A percentile compares a stretch with the other conserved stretches of the same genome.
Evolutionary conservation across 30 jellyfish, hydroid and myxozoan genomes (phyloP).

Genomic region (Sanderia malayensis): DNA sequence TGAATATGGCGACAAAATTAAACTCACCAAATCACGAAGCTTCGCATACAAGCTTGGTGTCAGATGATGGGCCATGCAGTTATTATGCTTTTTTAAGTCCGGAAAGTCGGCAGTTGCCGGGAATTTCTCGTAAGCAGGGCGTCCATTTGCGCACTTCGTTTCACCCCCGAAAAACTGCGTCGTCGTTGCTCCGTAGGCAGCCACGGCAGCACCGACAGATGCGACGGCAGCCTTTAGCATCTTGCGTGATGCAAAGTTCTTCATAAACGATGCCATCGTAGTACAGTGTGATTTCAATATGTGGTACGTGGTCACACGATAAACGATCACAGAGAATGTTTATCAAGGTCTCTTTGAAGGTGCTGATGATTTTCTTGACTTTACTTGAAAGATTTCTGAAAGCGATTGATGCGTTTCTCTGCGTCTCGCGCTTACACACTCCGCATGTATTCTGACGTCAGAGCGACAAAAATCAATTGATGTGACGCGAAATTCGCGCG

Average conservation of each 20-base stretch:
- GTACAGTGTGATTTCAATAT: no score
- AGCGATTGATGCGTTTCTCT: not conserved
- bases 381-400: not conserved
- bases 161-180: not conserved
- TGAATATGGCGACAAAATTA: no score
- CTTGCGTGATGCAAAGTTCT: not conserved
- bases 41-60: constrained; percentile 49
- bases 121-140: constrained; percentile 54
- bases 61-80: constrained; percentile 68
- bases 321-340: no score
- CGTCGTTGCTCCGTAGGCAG: not conserved
- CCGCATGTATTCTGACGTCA: not conserved
- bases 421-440: not conserved
- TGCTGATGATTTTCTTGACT: no score
- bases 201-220: not conserved
- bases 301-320: no score
- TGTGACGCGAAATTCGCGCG: not conserved
- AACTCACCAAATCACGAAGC: constrained; percentile 66
- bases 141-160: not conserved
- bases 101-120: constrained; percentile 63
- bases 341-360: no score
- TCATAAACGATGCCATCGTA: constrained; percentile 9
- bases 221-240: constrained; percentile 19
- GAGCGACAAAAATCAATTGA: not conserved
- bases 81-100: constrained; percentile 70